A percentile compares a stretch with the other conserved stretches of the same genome.
Conservation (phyloP, 2,113 vertebrate genomes). For the Cnemophilus loriae region DNA sequence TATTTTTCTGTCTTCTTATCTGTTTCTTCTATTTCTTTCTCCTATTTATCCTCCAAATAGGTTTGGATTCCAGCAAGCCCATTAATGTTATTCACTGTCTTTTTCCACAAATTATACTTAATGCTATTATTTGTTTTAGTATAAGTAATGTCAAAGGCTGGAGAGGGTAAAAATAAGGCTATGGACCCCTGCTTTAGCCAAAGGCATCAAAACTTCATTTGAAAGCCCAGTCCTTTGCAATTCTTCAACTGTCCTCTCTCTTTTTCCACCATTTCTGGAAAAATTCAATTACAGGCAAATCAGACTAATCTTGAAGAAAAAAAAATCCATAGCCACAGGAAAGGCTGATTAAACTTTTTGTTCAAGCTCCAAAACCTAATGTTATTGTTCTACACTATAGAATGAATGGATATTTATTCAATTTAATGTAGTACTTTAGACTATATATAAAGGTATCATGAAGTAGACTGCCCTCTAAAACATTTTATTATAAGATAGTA, state of each 20-base stretch:
- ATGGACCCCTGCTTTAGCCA: not conserved
- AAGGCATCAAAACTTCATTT: not conserved
- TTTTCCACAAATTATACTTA: not conserved
- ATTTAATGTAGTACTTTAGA: not conserved
- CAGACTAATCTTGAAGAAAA: not conserved
- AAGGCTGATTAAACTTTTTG: not conserved
- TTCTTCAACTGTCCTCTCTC: not conserved
- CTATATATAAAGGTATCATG: not conserved
- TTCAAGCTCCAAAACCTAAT: not conserved
- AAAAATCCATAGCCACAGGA: not conserved
- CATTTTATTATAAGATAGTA: not conserved
- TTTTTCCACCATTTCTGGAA: not conserved
- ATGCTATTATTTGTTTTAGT: not conserved
- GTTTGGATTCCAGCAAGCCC: not conserved
- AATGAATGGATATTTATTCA: not conserved
- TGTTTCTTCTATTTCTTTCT: not conserved
- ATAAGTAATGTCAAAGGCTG: not conserved
- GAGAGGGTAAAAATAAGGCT: not conserved
- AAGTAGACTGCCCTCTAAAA: not conserved
- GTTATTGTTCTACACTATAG: not conserved
- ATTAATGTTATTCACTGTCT: not conserved
- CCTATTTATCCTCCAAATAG: not conserved
- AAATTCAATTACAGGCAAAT: not conserved
- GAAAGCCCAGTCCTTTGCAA: not conserved
- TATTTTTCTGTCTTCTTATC: not conserved